Base-by-base conservation (phyloP, 2,113 vertebrate genomes). In the Eptesicus fuscus region DNA sequence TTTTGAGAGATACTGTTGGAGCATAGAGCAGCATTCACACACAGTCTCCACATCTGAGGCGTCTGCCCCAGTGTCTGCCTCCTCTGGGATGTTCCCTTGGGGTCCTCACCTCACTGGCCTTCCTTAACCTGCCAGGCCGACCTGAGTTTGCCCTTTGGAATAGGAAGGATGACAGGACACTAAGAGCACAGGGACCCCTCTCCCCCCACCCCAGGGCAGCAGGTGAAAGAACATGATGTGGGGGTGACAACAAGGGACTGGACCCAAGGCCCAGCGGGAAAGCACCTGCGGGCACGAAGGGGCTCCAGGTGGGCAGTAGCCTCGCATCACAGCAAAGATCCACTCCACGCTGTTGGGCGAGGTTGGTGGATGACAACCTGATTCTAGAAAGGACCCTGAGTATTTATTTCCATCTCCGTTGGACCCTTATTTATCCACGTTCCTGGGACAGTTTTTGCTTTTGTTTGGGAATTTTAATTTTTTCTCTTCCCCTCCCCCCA, bases 201-300 rank as follows among this genome's bases (percentile, higher is more conserved):
- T 10, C 5, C 4, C 1, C 9, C 11, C 70, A 23, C 37, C 5
- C 22, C 11, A 7, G 22, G 23, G 70, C 70, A 73, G 37, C 37
- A 17, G 37, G 22, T 71, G 70, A 71, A 42, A 37, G 37, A 40
- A 37, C 20, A 37, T 70, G 22, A 40, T 2, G 0, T 3, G 10
- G 5, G 11, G 37, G 22, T 42, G 70, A 25, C 22, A 8, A 11
- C 4, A 13, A 25, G 70, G 70, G 37, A 42, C 70, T 23, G 22
- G 70, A 7, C 37, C 37, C 11, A 7, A 73, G 22, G 37, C 23
- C 40, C 37, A 14, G 23, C 6, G 13, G 37, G 70, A 11, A 40
- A 40, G 70, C 9, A 7, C 22, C 18, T 10, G 22, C 1, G 1
- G 70, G 37, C 11, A 4, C 40, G 1, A 7, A 28, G 23, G 25